Base-by-base conservation (phyloP, 1,140 invertebrate species). In the Dolichoris vasculosae region DNA sequence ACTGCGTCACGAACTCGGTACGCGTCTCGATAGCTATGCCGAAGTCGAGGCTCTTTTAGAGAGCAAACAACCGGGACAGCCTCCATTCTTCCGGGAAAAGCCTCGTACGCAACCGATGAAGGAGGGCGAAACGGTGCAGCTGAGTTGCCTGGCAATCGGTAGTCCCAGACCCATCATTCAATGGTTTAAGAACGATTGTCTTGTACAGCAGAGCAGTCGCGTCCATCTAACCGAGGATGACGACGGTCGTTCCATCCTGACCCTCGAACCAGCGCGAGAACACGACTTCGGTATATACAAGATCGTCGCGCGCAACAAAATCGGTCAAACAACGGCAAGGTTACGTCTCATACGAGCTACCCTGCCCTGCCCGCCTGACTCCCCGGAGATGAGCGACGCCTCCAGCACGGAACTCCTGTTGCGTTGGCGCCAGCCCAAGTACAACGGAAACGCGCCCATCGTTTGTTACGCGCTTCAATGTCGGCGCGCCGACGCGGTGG, bases 161-260 rank as follows among this genome's bases (percentile, higher is more conserved):
- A 97, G 97, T 89, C 98, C 98, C 0, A 96, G 96, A 89, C 98
- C 98, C 0, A 93, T 95, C 69, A 96, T 99, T n/a, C 97, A 98
- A 87, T 99, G 99, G 98, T 99, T 97, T 93, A 98, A 97, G 93
- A 98, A 98, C 90, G 97, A 98, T 89, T 95, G 97, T 89, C 96
- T 98, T 59, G 92, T 98, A 8, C 95, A 96, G 8, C 97, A 98
- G 91, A 96, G 95, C 43, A 95, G 96, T 86, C 94, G 97, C 80
- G 95, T 98, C 59, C 97, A 96, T 90, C 96, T 97, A 35, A 94
- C 94, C 0, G 96, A 95, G 75, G 96, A 97, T 84, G 95, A 95
- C 38, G 95, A 96, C 51, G 97, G 97, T 0, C 94, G 97, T 78
- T 97, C 96, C 0, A 96, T 97, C 48, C 92, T 98, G 17, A 95